Base-by-base conservation (phyloP, 2,113 vertebrate species). In the Calyptomena viridis region DNA sequence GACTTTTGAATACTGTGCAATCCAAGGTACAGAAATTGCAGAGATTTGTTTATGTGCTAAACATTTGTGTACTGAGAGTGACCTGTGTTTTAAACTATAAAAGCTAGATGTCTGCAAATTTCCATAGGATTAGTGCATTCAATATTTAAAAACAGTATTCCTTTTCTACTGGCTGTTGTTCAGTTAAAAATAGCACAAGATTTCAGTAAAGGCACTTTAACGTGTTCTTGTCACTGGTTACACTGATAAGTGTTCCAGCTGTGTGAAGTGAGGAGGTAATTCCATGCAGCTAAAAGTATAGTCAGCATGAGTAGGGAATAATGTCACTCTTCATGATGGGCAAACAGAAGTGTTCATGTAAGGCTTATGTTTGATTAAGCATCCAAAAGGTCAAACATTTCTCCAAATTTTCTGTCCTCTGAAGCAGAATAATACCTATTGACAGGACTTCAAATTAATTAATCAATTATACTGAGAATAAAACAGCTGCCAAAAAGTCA, bases 341-440 rank as follows among this genome's bases (percentile, higher is more conserved):
- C 59, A 90, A 93, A 85, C 59, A 93, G 82, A 46, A 71, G 30
- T 89, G 50, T 84, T 95, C 78, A 55, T 11, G 2, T n/a, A 77
- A 35, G 49, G 60, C 18, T 86, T 77, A 27, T 82, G 46, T 90
- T 83, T 80, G 35, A 58, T 39, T 91, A 79, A 79, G 19, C 67
- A 39, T 63, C 72, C 83, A 9, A 94, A 85, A 95, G 72, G 88
- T 94, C 93, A 95, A 85, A 42, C 19, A 12, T 64, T 55, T 83
- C 72, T 77, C 46, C 31, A 49, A 81, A 80, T 5, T 85, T 73
- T 73, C 58, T 66, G 55, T 91, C 19, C 39, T 16, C 55, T 83
- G 47, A 79, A 87, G 63, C 55, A 58, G 19, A 24, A 8, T 63
- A 67, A 25, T 63, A 28, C 13, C 12, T 74, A 40, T 73, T 67